phyloP scores from a whole-genome alignment of 2,113 vertebrate species.

The Phoxinus phoxinus region DNA sequence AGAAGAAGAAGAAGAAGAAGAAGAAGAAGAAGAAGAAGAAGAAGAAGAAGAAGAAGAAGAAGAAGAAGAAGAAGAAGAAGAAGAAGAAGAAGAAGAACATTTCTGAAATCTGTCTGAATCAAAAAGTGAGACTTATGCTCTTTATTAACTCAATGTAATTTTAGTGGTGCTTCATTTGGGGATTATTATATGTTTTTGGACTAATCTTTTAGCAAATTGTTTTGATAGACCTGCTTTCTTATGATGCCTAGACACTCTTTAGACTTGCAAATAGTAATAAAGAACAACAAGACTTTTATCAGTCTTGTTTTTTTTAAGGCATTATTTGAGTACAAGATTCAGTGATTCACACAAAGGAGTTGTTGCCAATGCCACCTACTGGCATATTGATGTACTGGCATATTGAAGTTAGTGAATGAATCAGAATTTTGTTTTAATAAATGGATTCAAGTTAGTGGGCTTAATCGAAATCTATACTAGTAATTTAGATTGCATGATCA shows the following conservation, averaged over 20 bases:
- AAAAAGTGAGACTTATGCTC: too few species aligned
- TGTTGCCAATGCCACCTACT: not conserved
- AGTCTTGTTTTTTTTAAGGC: not conserved
- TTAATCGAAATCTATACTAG: not conserved
- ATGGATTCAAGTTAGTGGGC: not conserved
- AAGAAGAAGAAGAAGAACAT: too few species aligned
- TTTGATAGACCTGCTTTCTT: not conserved
- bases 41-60: too few species aligned
- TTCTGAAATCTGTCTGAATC: too few species aligned
- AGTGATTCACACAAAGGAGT: not conserved
- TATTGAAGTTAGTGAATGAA: not conserved
- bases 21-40: too few species aligned
- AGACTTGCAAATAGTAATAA: not conserved
- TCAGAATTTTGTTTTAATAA: not conserved
- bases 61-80: too few species aligned
- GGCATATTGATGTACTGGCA: not conserved
- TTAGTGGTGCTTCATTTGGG: not conserved
- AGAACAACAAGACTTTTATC: not conserved
- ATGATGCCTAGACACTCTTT: not conserved
- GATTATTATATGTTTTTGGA: not conserved
- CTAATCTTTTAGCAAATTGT: not conserved
- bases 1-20: too few species aligned
- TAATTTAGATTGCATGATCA: not conserved
- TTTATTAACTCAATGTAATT: not conserved
- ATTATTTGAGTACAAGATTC: not conserved